Conservation (phyloP, 1,140 invertebrate genomes). For the Aphaenogaster ashmeadi region DNA sequence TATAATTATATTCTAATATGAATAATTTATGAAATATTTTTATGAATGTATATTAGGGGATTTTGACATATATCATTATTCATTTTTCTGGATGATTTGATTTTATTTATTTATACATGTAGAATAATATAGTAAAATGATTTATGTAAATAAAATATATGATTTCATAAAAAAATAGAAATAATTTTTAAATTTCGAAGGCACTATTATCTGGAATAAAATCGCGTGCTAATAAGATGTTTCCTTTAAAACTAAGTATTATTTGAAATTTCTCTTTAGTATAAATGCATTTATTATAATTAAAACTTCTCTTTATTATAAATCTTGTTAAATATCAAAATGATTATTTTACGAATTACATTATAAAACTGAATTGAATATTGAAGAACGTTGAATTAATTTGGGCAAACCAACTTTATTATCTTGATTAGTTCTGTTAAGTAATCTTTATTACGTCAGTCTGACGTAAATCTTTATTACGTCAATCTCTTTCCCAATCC, state of each 20-base stretch:
- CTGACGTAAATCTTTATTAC: neutral
- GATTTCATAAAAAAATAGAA: neutral
- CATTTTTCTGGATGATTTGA: neutral
- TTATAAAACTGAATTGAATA: neutral
- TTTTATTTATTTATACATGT: neutral
- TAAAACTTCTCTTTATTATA: neutral
- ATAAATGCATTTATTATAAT: neutral
- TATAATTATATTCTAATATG: neutral
- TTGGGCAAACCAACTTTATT: neutral
- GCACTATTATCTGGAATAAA: neutral
- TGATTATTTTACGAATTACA: neutral
- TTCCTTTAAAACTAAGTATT: neutral
- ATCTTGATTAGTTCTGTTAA: neutral
- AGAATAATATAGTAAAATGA: neutral
- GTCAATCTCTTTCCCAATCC: neutral
- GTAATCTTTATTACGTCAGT: neutral
- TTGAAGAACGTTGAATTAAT: neutral
- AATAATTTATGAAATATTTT: constrained; percentile 6
- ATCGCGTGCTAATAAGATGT: neutral
- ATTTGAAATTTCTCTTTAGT: neutral
- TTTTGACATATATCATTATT: neutral
- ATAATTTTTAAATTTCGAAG: neutral
- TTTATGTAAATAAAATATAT: neutral
- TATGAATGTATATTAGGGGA: neutral
- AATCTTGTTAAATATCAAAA: constrained; percentile 1